Evolutionary conservation across 2,888 invertebrate genomes (phyloP).

Genomic region (Carterocephalus palaemon): DNA sequence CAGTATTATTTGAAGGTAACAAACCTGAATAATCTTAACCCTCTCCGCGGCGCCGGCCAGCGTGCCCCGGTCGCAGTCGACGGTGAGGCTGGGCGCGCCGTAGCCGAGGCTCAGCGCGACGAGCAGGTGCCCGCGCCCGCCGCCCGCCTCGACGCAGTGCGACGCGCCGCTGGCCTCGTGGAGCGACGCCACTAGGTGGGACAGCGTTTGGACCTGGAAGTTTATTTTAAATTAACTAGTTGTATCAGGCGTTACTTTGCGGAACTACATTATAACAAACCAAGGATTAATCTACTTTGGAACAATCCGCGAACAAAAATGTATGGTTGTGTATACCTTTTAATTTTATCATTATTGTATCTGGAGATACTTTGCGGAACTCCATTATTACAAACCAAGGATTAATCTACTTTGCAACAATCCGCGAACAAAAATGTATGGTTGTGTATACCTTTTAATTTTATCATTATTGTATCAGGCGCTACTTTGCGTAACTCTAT

Average conservation of each 20-base stretch:
- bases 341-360: background rate
- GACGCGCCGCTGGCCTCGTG: slow-evolving; percentile 82
- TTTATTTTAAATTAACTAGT: background rate
- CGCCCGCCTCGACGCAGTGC: slow-evolving; percentile 91
- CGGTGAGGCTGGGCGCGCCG: slow-evolving; percentile 85
- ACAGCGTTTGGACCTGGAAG: slow-evolving; percentile 81
- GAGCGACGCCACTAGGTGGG: slow-evolving; percentile 79
- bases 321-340: too few species aligned
- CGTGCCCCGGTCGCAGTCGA: slow-evolving; percentile 83
- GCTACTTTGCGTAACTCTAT: too few species aligned
- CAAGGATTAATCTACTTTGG: too few species aligned
- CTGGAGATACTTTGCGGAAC: too few species aligned
- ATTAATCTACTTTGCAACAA: too few species aligned
- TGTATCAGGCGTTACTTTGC: too few species aligned
- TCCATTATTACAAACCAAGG: too few species aligned
- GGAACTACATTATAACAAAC: too few species aligned
- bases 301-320: too few species aligned
- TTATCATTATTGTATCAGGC: background rate
- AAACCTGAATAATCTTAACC: slow-evolving; percentile 75
- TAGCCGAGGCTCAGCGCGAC: slow-evolving; percentile 85
- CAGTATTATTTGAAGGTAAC: too few species aligned
- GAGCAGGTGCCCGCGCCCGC: slow-evolving; percentile 92
- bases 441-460: background rate
- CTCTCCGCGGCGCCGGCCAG: slow-evolving; percentile 79
- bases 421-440: too few species aligned